Evolutionary conservation across 2,888 invertebrate genomes (phyloP), one percentile per base, ranked within the genome.

Genomic region (Ophion obscuratus): DNA sequence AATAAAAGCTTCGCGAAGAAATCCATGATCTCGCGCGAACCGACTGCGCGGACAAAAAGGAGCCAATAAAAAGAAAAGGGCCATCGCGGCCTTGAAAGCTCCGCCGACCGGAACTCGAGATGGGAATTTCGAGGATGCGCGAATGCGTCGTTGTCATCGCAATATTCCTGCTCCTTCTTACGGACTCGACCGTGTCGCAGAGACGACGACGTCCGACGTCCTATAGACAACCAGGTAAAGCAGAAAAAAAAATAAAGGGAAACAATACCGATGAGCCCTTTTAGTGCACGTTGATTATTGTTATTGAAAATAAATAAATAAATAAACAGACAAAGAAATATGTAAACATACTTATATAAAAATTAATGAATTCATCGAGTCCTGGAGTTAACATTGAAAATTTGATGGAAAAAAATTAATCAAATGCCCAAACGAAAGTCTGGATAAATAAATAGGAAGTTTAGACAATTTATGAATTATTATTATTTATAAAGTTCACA

Each of bases 151-250:
- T 89, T 74, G 68, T 88, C 84, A 85, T 89, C 85, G 82, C 88
- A 31, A 68, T 89, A 86, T 86, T 91, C 20, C 82, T 91, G 81
- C 83, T 90, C 70, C 85, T 84, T 57, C 40, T 90, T 81, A 81
- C 84, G 76, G 85, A 85, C 78, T 78, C 86, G 74, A 87, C 78
- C 31, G 67, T 87, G 36, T 88, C 88, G 66, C 89, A 89, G 81
- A 86, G 88, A 75, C 87, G 88, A 73, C 68, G 88, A 78, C 81
- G 88, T 57, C 85, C 85, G 14, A 78, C 87, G 78, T 83, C 87
- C 75, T 66, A 47, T 68, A 86, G 84, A 70, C 80, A 79, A 80
- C 87, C 89, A 91, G 91, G 91, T 91, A 91, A 91, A 53, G 27
- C 6, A 36, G 40, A 62, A 75, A 36, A 81, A 88, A 59, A 24